These are phyloP conservation scores for Gadus macrocephalus DNA, from an alignment of 2,113 vertebrate genomes.

Conservation along the genomic window DNA sequence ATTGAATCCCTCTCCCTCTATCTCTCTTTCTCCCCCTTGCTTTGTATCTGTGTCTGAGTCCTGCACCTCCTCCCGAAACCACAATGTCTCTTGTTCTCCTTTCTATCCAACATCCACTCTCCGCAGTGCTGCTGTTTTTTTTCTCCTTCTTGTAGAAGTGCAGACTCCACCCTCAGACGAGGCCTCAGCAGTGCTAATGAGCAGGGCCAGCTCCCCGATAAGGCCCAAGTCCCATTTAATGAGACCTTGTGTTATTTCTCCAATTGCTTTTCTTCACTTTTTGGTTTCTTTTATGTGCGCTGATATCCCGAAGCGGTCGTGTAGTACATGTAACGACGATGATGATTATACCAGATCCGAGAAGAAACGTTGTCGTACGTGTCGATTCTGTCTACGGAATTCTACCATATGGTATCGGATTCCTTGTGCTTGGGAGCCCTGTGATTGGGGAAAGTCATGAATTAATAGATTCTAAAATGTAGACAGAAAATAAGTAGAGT, in stretches of 20 bases:
- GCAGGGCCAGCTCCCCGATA: conserved; percentile 4
- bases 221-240: conserved; percentile 41
- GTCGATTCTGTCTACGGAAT: too few species aligned
- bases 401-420: too few species aligned
- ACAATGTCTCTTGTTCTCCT: not conserved
- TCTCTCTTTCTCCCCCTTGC: too few species aligned
- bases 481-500: conserved; percentile 2
- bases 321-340: not conserved
- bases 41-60: not conserved
- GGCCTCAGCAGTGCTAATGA: conserved; percentile 27
- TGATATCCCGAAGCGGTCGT: not conserved
- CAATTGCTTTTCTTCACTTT: not conserved
- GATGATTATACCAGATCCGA: not conserved
- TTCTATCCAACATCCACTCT: conserved; percentile 2
- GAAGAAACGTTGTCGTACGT: not conserved
- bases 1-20: not conserved
- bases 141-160: not conserved
- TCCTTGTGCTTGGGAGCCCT: too few species aligned
- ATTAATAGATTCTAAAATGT: too few species aligned
- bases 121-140: conserved; percentile 1
- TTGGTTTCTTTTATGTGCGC: not conserved
- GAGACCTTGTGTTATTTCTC: conserved; percentile 13
- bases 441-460: too few species aligned
- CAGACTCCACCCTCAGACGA: conserved; percentile 25
- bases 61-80: conserved; percentile 13